A percentile compares a stretch with the other conserved stretches of the same genome.
phyloP scores from a whole-genome alignment of 2,797 vertebrate genomes.

The Paedocypris micromegethes region DNA sequence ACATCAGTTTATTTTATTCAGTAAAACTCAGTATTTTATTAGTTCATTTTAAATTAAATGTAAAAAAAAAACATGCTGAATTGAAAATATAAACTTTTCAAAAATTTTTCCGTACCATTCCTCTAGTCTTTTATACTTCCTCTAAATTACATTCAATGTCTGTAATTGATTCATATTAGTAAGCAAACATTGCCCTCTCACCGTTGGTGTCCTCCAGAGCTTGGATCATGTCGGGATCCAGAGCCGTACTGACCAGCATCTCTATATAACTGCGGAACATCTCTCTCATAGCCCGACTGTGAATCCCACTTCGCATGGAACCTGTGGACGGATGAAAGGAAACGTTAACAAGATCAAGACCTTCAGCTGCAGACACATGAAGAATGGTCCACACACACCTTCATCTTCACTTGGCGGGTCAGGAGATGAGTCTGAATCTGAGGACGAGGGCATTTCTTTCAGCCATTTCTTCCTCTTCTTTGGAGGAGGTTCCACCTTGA shows the following conservation, averaged over 20 bases:
- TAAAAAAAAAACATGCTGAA: no score
- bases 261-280: slow-evolving; percentile 95
- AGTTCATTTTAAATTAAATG: no score
- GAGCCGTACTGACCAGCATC: slow-evolving; percentile 90
- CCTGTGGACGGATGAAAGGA: slow-evolving; percentile 47
- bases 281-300: slow-evolving; percentile 87
- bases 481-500: slow-evolving; percentile 62
- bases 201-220: slow-evolving; percentile 89
- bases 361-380: neutral
- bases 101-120: neutral
- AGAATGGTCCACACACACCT: slow-evolving; percentile 49
- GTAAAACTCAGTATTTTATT: no score
- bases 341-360: neutral
- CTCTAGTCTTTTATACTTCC: neutral
- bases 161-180: neutral
- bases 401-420: slow-evolving; percentile 75
- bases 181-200: slow-evolving; percentile 51
- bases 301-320: slow-evolving; percentile 72
- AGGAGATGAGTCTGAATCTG: slow-evolving; percentile 73
- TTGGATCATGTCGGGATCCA: slow-evolving; percentile 94
- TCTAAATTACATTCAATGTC: no score
- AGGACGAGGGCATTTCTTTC: slow-evolving; percentile 77
- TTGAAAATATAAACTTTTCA: no score
- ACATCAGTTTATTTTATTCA: no score
- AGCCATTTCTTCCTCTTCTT: slow-evolving; percentile 87